These are phyloP conservation scores for Enteromius viviparus DNA, from an alignment of 2,797 vertebrate species.

Conservation along the genomic window DNA sequence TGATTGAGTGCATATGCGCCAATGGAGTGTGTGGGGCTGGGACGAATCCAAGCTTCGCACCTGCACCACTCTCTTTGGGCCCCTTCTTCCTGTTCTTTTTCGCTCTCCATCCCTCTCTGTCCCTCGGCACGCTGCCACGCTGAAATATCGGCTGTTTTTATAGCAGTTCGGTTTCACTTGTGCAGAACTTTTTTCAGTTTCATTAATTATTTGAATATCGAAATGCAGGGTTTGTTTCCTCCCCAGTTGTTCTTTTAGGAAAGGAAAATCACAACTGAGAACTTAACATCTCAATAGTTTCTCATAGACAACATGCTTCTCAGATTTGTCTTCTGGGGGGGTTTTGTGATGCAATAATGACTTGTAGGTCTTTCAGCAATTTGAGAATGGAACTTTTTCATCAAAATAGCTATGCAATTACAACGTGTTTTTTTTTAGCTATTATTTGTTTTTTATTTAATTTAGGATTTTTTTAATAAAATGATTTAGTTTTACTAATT, in stretches of 20 bases:
- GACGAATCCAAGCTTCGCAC: slow-evolving; percentile 59
- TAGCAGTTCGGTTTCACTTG: slow-evolving; percentile 59
- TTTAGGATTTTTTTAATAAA: neutral
- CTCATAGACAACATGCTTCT: neutral
- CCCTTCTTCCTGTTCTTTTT: slow-evolving; percentile 28
- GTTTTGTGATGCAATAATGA: neutral
- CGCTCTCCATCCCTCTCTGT: neutral
- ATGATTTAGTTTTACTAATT: neutral
- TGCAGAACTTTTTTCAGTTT: slow-evolving; percentile 49
- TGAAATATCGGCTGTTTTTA: slow-evolving; percentile 58
- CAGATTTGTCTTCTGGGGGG: neutral
- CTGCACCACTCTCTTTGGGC: slow-evolving; percentile 58
- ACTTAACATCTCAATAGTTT: slow-evolving; percentile 7
- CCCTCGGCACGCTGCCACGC: slow-evolving; percentile 47
- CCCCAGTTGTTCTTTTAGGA: slow-evolving; percentile 13
- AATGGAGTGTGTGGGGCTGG: slow-evolving; percentile 47
- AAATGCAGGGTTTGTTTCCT: slow-evolving; percentile 27
- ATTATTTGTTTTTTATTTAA: neutral
- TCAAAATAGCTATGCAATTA: neutral
- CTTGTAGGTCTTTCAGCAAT: neutral
- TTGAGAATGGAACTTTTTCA: neutral
- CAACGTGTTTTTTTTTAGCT: neutral
- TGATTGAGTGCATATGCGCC: slow-evolving; percentile 37
- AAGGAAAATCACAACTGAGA: neutral
- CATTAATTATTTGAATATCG: slow-evolving; percentile 39